A percentile compares a stretch with the other conserved stretches of the same genome.
phyloP scores from a whole-genome alignment of 2,113 vertebrate species.

The Larimichthys polyactis region DNA sequence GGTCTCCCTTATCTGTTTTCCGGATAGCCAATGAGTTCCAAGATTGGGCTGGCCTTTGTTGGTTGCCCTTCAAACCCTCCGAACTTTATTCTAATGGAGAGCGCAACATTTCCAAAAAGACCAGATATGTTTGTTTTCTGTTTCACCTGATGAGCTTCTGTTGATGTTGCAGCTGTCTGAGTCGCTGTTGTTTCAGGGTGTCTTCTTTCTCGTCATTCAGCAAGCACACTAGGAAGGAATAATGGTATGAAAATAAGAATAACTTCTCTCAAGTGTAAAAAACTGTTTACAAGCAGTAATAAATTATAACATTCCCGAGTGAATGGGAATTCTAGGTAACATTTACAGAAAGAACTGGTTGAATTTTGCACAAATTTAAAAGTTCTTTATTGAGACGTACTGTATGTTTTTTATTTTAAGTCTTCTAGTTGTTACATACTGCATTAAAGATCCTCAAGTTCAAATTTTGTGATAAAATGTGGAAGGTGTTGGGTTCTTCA shows the following conservation, averaged over 20 bases:
- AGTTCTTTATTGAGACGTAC: too few relatives aligned
- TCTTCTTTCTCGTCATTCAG: slow-evolving; percentile 65
- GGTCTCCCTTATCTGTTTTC: too few relatives aligned
- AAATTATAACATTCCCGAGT: too few relatives aligned
- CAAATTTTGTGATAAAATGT: too few relatives aligned
- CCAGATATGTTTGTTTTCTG: not conserved
- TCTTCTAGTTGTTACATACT: too few relatives aligned
- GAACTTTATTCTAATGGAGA: not conserved
- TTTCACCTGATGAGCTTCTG: slow-evolving; percentile 72
- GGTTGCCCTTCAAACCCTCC: too few relatives aligned
- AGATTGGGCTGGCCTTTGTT: too few relatives aligned
- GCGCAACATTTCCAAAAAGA: not conserved
- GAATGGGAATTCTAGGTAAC: not conserved
- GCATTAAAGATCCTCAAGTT: too few relatives aligned
- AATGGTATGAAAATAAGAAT: not conserved
- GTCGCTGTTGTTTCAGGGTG: slow-evolving; percentile 72
- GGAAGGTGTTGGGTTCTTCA: too few relatives aligned
- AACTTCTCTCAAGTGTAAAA: not conserved
- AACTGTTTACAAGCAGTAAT: not conserved
- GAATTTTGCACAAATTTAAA: not conserved
- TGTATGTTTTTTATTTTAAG: too few relatives aligned
- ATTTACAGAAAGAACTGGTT: not conserved
- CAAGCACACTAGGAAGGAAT: slow-evolving; percentile 63
- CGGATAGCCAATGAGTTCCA: too few relatives aligned
- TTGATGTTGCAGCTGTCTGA: slow-evolving; percentile 63